Base-by-base conservation (phyloP, 2,113 vertebrate genomes). In the Xenus cinereus region DNA sequence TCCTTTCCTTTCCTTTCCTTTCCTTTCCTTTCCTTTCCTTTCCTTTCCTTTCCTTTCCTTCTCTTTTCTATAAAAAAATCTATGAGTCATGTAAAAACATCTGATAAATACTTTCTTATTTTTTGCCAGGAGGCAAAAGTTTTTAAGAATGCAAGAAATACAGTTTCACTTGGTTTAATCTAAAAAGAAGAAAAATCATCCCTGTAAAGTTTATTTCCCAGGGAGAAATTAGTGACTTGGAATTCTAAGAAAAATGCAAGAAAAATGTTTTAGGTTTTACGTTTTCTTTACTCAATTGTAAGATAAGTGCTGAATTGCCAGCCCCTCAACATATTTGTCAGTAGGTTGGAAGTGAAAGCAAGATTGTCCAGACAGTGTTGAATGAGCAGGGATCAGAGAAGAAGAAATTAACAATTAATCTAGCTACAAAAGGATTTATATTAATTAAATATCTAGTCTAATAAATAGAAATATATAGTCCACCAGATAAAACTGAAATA, bases 401-500 rank as follows among this genome's bases (percentile, higher is more conserved):
- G 10, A 51, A 79, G 20, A 57, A 75, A 53, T 64, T 60, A 83
- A 51, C 14, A 85, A 68, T 50, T 69, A 71, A 85, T 64, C 35
- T 43, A 77, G 12, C 28, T 74, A 69, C 11, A 71, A 41, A 87
- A 51, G 5, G 3, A 43, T 48, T 79, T 68, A 79, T 20, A 64
- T 75, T 81, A 84, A 74, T 84, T 78, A 90, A 50, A 8, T 53
- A n/a, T 63, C 56, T 72, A 16, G 4, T 12, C n/a, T 89, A 78
- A 69, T 90, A 92, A 93, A 78, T 15, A 60, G 20, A 83, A 90
- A 90, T 48, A 94, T 39, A 28, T 27, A 93, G 4, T 53, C 43
- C 23, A 72, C 72, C 13, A 93, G 30, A 89, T 64, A 35, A 82
- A 87, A 89, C 13, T 72, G 71, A 93, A 93, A 93, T 68, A 89